Percentiles rank a stretch among this genome's conserved stretches.
Conservation (phyloP, 2,797 vertebrate species). For the Syncerus caffer region DNA sequence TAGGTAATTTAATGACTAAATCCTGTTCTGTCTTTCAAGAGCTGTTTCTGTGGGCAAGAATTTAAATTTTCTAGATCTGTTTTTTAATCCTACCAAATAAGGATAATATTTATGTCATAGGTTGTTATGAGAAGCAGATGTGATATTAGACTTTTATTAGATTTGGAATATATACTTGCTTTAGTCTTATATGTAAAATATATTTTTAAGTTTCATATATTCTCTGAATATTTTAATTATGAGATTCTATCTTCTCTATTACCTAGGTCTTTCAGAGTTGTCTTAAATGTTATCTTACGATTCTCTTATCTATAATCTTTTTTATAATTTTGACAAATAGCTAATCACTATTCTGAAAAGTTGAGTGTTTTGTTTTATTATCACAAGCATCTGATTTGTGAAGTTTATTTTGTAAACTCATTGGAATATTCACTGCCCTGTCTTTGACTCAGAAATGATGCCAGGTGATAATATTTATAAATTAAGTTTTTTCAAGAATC, state of each 20-base stretch:
- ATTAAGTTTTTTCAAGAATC: neutral
- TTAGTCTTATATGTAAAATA: neutral
- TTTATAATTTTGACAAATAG: constrained; percentile 16
- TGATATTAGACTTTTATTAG: neutral
- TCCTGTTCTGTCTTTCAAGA: neutral
- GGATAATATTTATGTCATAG: neutral
- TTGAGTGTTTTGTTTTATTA: neutral
- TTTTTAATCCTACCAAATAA: constrained; percentile 13
- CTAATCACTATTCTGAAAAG: neutral
- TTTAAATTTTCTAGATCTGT: neutral
- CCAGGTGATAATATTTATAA: neutral
- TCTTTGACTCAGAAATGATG: neutral
- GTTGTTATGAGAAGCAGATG: neutral
- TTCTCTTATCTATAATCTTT: neutral
- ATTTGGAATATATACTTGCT: neutral
- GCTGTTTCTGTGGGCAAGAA: neutral
- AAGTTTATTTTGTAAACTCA: neutral
- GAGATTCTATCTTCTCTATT: neutral
- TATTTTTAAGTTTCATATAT: neutral
- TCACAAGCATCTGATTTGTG: neutral
- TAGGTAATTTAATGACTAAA: neutral
- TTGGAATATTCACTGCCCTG: neutral
- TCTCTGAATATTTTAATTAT: constrained; percentile 27
- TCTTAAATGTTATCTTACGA: constrained; percentile 13
- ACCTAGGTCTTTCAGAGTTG: neutral